Base-by-base conservation (phyloP, 2,113 vertebrate genomes). In the Oriolus oriolus region DNA sequence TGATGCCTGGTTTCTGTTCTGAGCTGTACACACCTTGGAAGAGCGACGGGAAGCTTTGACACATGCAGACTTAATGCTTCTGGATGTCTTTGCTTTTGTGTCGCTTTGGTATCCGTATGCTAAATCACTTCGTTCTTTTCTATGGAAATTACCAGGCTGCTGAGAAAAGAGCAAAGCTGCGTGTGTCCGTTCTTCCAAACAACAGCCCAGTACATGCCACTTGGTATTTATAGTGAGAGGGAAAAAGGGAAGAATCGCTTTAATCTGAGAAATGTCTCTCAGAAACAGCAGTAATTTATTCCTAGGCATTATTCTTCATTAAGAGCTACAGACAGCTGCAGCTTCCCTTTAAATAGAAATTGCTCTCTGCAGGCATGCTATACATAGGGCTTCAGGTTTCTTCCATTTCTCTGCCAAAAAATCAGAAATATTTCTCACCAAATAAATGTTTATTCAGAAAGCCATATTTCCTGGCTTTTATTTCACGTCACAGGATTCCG, bases 381-480 rank as follows among this genome's bases (percentile, higher is more conserved):
- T 96, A 90, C 84, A 87, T 85, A 90, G 87, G 90, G 78, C 80
- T 95, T 95, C 96, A 97, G 90, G 95, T 95, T 96, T 97, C 90
- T 95, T 80, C 88, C 84, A 92, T 90, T 82, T 74, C 80, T 93
- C 86, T 96, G 95, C 93, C 96, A 96, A 96, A 84, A 92, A 97
- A 84, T 95, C 71, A 94, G 87, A 95, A 95, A 45, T 93, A 91
- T 97, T 97, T 95, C 93, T 95, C 68, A 92, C 88, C 86, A 96
- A 96, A 96, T 96, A 95, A 94, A 94, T 97, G 93, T 97, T 95
- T 94, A 95, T 95, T 97, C 90, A 95, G 90, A 96, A 97, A 92
- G 80, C 81, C 93, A 17, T 95, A 45, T 90, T 96, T 96, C 87
- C 93, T 96, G 87, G 84, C 84, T 96, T 96, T 92, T 95, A 70